Evolutionary conservation across 2,888 invertebrate species (phyloP), one percentile per base, ranked within the genome.

Genomic region (Entomobrya proxima): DNA sequence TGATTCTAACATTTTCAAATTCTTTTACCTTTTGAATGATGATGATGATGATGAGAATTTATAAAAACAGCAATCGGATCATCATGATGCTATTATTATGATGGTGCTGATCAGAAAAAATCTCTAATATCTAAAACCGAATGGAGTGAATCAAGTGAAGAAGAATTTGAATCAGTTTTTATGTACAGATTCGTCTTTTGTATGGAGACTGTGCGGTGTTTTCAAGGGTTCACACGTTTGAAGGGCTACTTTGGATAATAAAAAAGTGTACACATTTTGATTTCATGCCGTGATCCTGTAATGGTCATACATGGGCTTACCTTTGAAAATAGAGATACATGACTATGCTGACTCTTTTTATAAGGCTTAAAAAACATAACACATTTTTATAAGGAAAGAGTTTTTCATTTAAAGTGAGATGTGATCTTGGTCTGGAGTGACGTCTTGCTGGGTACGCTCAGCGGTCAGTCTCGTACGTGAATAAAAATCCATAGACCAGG

Each of bases 151-250:
- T 76, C 76, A 76, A 76, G 76, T 35, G 55, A 76, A 55, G 40
- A 74, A 74, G 74, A 74, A 52, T 74, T 32, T 35, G 47, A 50
- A 74, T 74, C 74, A 74, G 18, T 52, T 74, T 74, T 50, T 74
- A 32, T 74, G 5, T 24, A 21, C 27, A 9, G 18, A 24, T 67
- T 37, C 44, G 44, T 44, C 69, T 69, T 69, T 69, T 69, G 64
- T 47, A 21, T 40, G 15, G 13, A 3, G 55, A 55, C 11, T 1
- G 27, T 55, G 27, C 27, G 32, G 44, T 44, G 13, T 69, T 69
- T 77, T 67, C 30, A 84, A 77, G 77, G 83, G 83, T 84, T 84
- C 77, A 84, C 83, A 77, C 83, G 55, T 69, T 84, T 84, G 40
- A 84, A 84, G 83, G 55, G 58, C 80, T 58, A 13, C 40, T 40